These are phyloP conservation scores for Ophioninae sp. DNA, from an alignment of 2,888 invertebrate genomes.

Conservation along the genomic window DNA sequence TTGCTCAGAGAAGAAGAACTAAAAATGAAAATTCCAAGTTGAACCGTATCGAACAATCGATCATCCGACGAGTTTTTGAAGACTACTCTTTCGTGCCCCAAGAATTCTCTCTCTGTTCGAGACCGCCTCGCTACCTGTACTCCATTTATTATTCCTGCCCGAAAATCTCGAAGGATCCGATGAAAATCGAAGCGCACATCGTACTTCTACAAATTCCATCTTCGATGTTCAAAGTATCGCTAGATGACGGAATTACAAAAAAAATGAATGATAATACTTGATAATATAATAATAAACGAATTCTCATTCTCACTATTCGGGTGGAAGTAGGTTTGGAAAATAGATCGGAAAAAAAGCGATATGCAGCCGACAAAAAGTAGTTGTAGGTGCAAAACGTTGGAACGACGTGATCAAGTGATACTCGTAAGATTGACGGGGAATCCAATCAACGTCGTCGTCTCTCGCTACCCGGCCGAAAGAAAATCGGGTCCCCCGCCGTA, in stretches of 20 bases:
- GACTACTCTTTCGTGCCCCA: conserved; percentile 40
- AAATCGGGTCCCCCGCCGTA: conserved; percentile 75
- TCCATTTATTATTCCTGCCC: conserved; percentile 61
- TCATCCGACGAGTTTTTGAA: conserved; percentile 64
- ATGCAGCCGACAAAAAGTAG: conserved; percentile 38
- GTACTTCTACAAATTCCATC: conserved; percentile 22
- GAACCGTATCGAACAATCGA: conserved; percentile 70
- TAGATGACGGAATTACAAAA: too few species aligned
- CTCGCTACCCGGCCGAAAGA: conserved; percentile 73
- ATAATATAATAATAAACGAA: background rate
- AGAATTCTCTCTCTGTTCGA: conserved; percentile 25
- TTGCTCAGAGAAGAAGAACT: conserved; percentile 24
- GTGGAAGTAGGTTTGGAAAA: conserved; percentile 30
- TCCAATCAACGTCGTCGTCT: conserved; percentile 78
- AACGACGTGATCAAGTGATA: conserved; percentile 68
- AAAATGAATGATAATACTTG: too few species aligned
- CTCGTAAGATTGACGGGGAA: conserved; percentile 71
- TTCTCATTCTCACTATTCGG: conserved; percentile 1
- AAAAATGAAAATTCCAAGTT: conserved; percentile 67
- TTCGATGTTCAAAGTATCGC: background rate
- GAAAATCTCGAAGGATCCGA: conserved; percentile 41
- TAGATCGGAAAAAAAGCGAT: conserved; percentile 25
- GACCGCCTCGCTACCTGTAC: conserved; percentile 52
- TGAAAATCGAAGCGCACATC: conserved; percentile 63
- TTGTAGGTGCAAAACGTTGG: conserved; percentile 62